Evolutionary conservation across 2,797 vertebrate genomes (phyloP).

Genomic region (Hemitrygon akajei): DNA sequence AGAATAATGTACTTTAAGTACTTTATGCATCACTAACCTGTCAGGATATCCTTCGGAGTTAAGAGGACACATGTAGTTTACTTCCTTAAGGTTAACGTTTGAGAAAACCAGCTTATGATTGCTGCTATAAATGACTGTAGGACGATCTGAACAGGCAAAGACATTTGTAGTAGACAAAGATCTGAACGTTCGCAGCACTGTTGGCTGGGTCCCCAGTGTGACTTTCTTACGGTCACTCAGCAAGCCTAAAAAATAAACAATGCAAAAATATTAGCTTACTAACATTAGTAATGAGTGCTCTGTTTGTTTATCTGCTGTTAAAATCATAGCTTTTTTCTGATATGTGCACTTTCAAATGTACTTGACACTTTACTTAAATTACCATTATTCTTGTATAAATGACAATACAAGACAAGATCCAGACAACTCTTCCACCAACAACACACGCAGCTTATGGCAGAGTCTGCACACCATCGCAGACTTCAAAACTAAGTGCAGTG

Average conservation of each 20-base stretch:
- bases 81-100: slow-evolving; percentile 98
- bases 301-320: background rate
- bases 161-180: slow-evolving; percentile 96
- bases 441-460: too few species aligned
- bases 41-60: slow-evolving; percentile 97
- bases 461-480: too few species aligned
- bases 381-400: background rate
- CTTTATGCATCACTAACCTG: slow-evolving; percentile 61
- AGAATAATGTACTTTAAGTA: too few species aligned
- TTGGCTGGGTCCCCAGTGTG: slow-evolving; percentile 93
- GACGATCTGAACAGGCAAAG: slow-evolving; percentile 95
- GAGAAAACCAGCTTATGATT: slow-evolving; percentile 99
- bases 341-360: background rate
- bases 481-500: too few species aligned
- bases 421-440: too few species aligned
- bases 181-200: slow-evolving; percentile 87
- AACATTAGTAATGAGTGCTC: background rate
- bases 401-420: too few species aligned
- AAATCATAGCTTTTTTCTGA: background rate
- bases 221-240: slow-evolving; percentile 95
- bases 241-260: slow-evolving; percentile 58
- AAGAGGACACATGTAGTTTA: slow-evolving; percentile 99
- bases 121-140: slow-evolving; percentile 98
- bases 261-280: background rate
- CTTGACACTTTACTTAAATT: background rate